phyloP scores from a whole-genome alignment of 2,888 invertebrate genomes.

The Megalurothrips usitatus region DNA sequence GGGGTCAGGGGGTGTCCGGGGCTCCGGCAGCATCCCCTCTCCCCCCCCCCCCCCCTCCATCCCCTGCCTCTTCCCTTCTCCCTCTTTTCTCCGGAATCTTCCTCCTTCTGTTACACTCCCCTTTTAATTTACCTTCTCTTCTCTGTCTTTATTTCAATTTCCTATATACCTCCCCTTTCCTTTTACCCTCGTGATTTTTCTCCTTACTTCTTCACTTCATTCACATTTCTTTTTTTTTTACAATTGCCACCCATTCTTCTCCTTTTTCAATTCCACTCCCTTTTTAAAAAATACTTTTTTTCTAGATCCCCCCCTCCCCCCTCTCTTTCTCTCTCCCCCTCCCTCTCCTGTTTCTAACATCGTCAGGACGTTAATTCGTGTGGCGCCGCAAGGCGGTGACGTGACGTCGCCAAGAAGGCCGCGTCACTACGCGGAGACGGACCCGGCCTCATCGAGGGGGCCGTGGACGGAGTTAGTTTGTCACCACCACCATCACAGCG shows the following conservation, averaged over 20 bases:
- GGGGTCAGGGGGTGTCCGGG: no score
- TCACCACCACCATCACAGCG: no score
- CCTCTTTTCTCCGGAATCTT: not conserved
- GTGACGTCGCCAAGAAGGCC: no score
- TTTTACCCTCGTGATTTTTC: not conserved
- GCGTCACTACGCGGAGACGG: no score
- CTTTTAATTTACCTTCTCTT: not conserved
- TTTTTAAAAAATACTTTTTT: no score
- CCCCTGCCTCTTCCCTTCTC: not conserved
- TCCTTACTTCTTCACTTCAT: no score
- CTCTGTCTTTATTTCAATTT: not conserved
- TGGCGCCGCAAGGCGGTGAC: not conserved
- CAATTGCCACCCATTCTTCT: no score
- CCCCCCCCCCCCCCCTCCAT: not conserved
- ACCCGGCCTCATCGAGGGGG: no score
- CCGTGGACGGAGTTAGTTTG: no score
- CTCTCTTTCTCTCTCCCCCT: not conserved
- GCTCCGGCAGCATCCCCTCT: no score
- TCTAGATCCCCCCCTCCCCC: not conserved
- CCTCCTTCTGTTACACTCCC: not conserved
- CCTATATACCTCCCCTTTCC: not conserved
- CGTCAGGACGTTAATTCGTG: not conserved
- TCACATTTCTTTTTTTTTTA: no score
- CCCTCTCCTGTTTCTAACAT: not conserved
- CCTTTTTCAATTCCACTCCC: no score